These are phyloP conservation scores for Numenius arquata DNA, from an alignment of 2,113 vertebrate species.

Conservation along the genomic window DNA sequence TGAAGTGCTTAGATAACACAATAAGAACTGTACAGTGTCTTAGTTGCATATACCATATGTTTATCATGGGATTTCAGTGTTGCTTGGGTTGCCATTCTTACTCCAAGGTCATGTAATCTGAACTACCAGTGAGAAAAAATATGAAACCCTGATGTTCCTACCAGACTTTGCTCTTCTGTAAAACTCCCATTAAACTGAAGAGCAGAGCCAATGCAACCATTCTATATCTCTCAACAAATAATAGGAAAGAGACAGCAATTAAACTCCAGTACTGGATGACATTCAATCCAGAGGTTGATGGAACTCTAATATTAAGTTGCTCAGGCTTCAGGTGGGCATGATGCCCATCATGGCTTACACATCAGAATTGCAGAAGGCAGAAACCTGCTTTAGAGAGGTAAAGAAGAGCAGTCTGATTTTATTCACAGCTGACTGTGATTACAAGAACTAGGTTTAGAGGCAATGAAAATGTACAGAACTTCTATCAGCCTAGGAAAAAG, in stretches of 20 bases:
- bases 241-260: neutral
- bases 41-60: neutral
- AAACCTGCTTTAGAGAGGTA: neutral
- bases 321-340: neutral
- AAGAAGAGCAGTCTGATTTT: neutral
- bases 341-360: neutral
- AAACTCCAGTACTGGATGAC: neutral
- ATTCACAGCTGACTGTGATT: neutral
- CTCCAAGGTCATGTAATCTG: neutral
- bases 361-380: neutral
- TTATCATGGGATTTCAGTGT: neutral
- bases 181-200: neutral
- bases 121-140: neutral
- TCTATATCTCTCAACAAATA: neutral
- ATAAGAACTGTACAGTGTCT: neutral
- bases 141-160: neutral
- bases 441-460: neutral
- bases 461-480: neutral
- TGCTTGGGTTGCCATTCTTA: neutral
- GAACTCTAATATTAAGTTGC: neutral
- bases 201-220: neutral
- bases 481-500: neutral
- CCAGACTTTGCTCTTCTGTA: neutral
- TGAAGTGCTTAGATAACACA: neutral
- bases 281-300: neutral